Base-by-base conservation (phyloP, 1,140 invertebrate genomes). In the Brachionus calyciflorus region DNA sequence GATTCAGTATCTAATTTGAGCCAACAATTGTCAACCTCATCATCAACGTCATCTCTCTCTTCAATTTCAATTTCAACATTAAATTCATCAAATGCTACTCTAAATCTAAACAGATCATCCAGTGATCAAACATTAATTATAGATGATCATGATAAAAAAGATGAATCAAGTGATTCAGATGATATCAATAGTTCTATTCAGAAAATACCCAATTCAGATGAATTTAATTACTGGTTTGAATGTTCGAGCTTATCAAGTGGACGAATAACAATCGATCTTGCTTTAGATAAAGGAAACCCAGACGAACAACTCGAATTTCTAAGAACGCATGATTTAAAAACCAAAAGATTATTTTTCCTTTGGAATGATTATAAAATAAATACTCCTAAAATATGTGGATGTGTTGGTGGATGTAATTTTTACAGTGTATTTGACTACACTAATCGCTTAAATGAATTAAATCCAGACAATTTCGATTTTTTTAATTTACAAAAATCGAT, bases 331-430 rank as follows among this genome's bases (percentile, higher is more conserved):
- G 96, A 99, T 85, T 89, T 90, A 40, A 89, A 90, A 78, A 91
- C 90, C 0, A 94, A 93, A 83, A 88, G 93, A 77, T 85, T 99
- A 7, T 96, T 93, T 92, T 98, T 98, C 82, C 84, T 98, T 0
- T 98, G 95, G 94, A 89, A 76, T 19, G 5, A 24, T 3, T 33
- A 57, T n/a, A n/a, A 65, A 46, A 24, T 65, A 6, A 65, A 44
- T 44, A 44, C 60, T 17, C 21, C 24, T 6, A n/a, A 73, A 17
- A 33, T 51, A 79, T 98, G 96, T 84, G 95, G 94, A 0, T 99
- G 96, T 85, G 90, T 92, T 48, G 96, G 96, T 2, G 94, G 94
- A 0, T 97, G 93, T 82, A 86, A 87, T n/a, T 73, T 28, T 46
- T 73, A 73, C 46, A 73, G 69, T 46, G 44, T 49, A 9, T 41